Conservation (phyloP, 2,113 vertebrate species). For the Plecotus auritus region DNA sequence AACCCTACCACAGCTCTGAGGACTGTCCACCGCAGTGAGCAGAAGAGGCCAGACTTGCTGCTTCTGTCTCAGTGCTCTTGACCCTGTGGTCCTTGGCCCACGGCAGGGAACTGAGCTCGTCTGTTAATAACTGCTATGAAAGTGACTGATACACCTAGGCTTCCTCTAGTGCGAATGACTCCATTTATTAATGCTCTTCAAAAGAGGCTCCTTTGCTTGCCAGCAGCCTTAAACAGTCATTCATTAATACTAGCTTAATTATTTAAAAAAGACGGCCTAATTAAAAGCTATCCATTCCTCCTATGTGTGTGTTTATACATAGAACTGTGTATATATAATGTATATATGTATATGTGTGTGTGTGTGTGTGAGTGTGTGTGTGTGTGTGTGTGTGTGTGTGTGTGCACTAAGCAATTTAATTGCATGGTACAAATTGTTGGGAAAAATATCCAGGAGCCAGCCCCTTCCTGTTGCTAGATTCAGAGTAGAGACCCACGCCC, state of each 20-base stretch:
- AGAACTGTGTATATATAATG: neutral
- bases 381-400: neutral
- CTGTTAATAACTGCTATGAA: neutral
- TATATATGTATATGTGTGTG: neutral
- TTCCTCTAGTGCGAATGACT: neutral
- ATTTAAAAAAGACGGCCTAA: slow-evolving; percentile 56
- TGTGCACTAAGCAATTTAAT: slow-evolving; percentile 37
- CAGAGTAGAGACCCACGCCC: neutral
- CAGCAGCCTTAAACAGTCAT: slow-evolving; percentile 36
- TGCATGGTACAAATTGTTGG: slow-evolving; percentile 36
- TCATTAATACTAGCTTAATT: slow-evolving; percentile 65
- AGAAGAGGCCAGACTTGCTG: neutral
- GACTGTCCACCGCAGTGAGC: neutral
- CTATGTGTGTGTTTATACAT: slow-evolving; percentile 7
- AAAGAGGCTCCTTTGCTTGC: slow-evolving; percentile 29
- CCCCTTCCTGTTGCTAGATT: neutral
- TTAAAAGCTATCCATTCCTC: slow-evolving; percentile 41
- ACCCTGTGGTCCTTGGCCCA: neutral
- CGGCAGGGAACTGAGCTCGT: neutral
- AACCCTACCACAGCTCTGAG: neutral
- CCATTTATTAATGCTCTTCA: slow-evolving; percentile 8
- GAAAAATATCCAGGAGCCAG: neutral
- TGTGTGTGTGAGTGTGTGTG: neutral
- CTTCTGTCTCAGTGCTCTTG: neutral
- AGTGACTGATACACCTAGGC: neutral